These are phyloP conservation scores for Parotocinclus haroldoi DNA, from an alignment of 2,797 vertebrate species.

Conservation along the genomic window DNA sequence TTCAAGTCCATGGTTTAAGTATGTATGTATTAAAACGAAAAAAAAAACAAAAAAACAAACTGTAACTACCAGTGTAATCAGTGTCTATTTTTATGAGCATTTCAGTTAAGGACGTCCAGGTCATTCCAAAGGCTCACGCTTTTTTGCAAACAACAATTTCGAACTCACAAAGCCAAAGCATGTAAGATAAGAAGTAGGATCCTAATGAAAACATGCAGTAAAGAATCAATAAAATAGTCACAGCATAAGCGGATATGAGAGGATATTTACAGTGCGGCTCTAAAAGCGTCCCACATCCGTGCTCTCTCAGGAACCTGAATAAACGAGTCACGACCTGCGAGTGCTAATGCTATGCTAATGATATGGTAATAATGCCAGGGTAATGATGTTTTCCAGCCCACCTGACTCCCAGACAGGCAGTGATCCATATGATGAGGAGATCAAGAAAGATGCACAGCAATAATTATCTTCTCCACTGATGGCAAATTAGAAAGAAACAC, in stretches of 20 bases:
- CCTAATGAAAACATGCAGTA: too few species aligned
- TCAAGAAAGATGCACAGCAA: constrained; percentile 33
- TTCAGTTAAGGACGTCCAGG: too few species aligned
- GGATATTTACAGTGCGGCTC: neutral
- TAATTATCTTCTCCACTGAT: constrained; percentile 39
- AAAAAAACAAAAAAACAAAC: too few species aligned
- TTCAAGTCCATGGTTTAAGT: too few species aligned
- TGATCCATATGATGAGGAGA: constrained; percentile 40
- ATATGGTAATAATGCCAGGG: constrained; percentile 35
- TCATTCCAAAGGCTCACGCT: too few species aligned
- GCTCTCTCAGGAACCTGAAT: constrained; percentile 27
- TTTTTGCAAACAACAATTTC: too few species aligned
- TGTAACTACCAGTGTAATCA: too few species aligned
- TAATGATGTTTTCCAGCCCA: constrained; percentile 38
- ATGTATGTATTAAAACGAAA: too few species aligned
- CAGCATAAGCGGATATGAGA: too few species aligned
- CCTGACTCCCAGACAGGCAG: constrained; percentile 38
- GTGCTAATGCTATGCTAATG: constrained; percentile 38
- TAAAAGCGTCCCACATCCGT: neutral
- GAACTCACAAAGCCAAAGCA: too few species aligned
- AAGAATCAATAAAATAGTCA: neutral
- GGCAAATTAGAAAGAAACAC: constrained; percentile 34
- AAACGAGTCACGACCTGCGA: constrained; percentile 22
- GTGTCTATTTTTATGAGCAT: too few species aligned
- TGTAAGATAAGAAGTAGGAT: too few species aligned